These are phyloP conservation scores for Perithous albicinctus DNA, from an alignment of 2,888 invertebrate species.

Conservation along the genomic window DNA sequence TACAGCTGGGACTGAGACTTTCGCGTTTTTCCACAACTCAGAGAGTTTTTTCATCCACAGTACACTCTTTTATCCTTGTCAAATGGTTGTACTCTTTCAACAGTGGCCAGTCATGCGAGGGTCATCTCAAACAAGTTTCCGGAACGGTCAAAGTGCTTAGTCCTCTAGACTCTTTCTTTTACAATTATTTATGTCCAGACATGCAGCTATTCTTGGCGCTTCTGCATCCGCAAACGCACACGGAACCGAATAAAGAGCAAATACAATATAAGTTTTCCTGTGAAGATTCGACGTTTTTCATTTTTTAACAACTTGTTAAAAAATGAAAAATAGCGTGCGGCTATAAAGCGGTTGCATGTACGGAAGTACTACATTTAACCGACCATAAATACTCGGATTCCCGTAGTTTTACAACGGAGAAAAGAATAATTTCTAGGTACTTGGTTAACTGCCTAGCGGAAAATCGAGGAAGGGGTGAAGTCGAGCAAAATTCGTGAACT, in stretches of 20 bases:
- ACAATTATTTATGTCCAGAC: slow-evolving; percentile 9
- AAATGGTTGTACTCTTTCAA: background rate
- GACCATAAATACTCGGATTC: background rate
- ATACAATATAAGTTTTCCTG: background rate
- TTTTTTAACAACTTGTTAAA: background rate
- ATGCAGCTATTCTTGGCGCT: background rate
- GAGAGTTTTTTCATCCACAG: slow-evolving; percentile 2
- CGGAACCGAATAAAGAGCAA: background rate
- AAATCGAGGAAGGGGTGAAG: background rate
- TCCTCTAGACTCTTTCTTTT: slow-evolving; percentile 11
- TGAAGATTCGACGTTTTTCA: background rate
- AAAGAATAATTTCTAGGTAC: slow-evolving; percentile 41
- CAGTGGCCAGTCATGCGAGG: slow-evolving; percentile 43
- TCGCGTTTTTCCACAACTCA: slow-evolving; percentile 13
- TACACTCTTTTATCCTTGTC: slow-evolving; percentile 21
- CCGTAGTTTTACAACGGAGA: background rate
- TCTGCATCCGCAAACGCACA: background rate
- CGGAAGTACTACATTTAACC: background rate
- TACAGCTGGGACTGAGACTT: slow-evolving; percentile 13
- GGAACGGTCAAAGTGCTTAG: slow-evolving; percentile 40
- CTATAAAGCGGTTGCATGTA: background rate
- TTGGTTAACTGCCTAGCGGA: slow-evolving; percentile 34
- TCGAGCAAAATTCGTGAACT: background rate
- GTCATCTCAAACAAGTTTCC: slow-evolving; percentile 37
- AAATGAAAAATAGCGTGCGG: no score